Base-by-base conservation (phyloP, 2,888 invertebrate species). In the Mesorhabditis belari region DNA sequence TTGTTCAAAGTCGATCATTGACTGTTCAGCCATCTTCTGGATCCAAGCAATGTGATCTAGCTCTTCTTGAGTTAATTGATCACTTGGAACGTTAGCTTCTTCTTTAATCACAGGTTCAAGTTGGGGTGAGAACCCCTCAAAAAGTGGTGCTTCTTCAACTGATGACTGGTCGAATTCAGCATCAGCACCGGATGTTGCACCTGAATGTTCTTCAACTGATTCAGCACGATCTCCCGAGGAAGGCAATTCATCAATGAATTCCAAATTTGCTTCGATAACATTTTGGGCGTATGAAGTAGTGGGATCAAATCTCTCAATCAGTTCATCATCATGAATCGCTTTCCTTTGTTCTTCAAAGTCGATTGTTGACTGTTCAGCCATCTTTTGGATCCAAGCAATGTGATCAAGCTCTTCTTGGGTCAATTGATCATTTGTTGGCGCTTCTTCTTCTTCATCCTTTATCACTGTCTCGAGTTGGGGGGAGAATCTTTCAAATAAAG, bases 371-470 rank as follows among this genome's bases (percentile, higher is more conserved):
- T 65, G 63, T n/a, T 63, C 62, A 2, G 70, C 65, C 55, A 70
- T 57, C 26, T 61, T n/a, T 49, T 67, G 61, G 44, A 73, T 68
- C 23, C 44, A 28, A 6, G 64, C 67, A 53, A 69, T 71, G 53
- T 69, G 67, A 19, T 65, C 62, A 6, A 63, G 51, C 52, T 70
- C 70, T 58, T 70, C 66, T 61, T 67, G 62, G 21, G 70, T 70
- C n/a, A 71, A 49, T n/a, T 61, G 56, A 12, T 56, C 23, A 17
- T 49, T 3, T 44, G 17, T 3, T 0, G 4, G 4, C 2, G 25
- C 24, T 12, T 17, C 29, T 4, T 57, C 55, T n/a, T n/a, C 12
- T 35, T 35, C 44, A 9, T 35, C 44, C 44, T 35, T 9, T 9
- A 35, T 1, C 1, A 1, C n/a, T 9, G n/a, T n/a, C 2, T 9